These are phyloP conservation scores for Grammomys surdaster DNA, from an alignment of 2,113 vertebrate genomes.

Conservation along the genomic window DNA sequence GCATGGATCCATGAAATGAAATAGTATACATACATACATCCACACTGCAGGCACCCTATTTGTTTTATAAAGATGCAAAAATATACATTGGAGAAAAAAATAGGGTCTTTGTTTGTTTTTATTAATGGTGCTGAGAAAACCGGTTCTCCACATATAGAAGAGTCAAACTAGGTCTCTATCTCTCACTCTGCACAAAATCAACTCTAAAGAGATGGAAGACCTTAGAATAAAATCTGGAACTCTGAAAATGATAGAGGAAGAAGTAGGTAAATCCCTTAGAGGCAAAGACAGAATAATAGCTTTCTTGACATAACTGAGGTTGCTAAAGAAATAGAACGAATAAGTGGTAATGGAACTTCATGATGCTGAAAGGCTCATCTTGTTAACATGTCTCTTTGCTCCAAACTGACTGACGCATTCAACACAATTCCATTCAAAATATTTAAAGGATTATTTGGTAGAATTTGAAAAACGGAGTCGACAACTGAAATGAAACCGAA, in stretches of 20 bases:
- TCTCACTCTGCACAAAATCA: not conserved
- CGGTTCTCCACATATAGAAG: not conserved
- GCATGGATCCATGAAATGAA: not conserved
- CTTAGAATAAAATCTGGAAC: not conserved
- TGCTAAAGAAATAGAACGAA: not conserved
- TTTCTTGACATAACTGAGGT: not conserved
- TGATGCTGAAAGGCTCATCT: not conserved
- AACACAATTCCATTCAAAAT: constrained; percentile 9
- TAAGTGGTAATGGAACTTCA: not conserved
- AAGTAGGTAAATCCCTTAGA: not conserved
- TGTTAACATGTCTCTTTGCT: not conserved
- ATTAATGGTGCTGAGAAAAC: not conserved
- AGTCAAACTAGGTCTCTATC: not conserved
- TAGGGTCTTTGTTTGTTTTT: not conserved
- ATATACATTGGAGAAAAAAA: not conserved
- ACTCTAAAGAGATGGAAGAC: not conserved
- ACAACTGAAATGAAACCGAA: not conserved
- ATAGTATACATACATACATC: not conserved
- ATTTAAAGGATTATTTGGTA: not conserved
- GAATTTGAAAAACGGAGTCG: not conserved
- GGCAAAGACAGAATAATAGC: not conserved
- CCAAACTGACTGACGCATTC: not conserved
- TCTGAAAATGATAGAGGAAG: not conserved
- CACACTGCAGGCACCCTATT: not conserved
- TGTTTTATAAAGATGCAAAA: not conserved